phyloP scores from a whole-genome alignment of 2,113 vertebrate genomes.

The Pachypanchax playfairii region DNA sequence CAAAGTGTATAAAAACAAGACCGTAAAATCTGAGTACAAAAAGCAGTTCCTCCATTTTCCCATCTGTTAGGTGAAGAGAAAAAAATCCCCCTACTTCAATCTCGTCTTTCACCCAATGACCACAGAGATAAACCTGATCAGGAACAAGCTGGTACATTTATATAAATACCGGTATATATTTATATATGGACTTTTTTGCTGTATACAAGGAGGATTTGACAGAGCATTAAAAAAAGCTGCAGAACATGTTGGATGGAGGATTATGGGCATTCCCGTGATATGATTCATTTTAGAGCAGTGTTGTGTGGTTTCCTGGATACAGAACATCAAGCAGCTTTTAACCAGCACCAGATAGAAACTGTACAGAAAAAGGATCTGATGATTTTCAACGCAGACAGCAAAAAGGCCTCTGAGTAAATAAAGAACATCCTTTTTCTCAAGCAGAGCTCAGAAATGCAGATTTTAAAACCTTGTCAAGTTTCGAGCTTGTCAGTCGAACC shows the following conservation, averaged over 20 bases:
- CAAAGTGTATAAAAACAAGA: too few relatives aligned
- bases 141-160: too few relatives aligned
- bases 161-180: too few relatives aligned
- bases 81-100: too few relatives aligned
- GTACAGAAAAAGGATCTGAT: not conserved
- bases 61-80: too few relatives aligned
- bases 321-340: slow-evolving; percentile 16
- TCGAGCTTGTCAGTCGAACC: slow-evolving; percentile 39
- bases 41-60: too few relatives aligned
- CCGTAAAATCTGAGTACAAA: too few relatives aligned
- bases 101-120: too few relatives aligned
- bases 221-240: not conserved
- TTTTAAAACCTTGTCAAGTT: slow-evolving; percentile 2
- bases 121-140: too few relatives aligned
- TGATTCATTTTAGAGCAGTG: slow-evolving; percentile 31
- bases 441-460: not conserved
- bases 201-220: not conserved
- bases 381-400: slow-evolving; percentile 10
- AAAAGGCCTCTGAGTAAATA: slow-evolving; percentile 13
- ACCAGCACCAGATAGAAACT: slow-evolving; percentile 21
- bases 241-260: slow-evolving; percentile 16
- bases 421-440: not conserved
- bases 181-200: not conserved
- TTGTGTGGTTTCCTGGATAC: slow-evolving; percentile 64
- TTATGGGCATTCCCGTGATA: slow-evolving; percentile 33